Evolutionary conservation across 2,888 invertebrate species (phyloP).

Genomic region (Ennomos erosarius): DNA sequence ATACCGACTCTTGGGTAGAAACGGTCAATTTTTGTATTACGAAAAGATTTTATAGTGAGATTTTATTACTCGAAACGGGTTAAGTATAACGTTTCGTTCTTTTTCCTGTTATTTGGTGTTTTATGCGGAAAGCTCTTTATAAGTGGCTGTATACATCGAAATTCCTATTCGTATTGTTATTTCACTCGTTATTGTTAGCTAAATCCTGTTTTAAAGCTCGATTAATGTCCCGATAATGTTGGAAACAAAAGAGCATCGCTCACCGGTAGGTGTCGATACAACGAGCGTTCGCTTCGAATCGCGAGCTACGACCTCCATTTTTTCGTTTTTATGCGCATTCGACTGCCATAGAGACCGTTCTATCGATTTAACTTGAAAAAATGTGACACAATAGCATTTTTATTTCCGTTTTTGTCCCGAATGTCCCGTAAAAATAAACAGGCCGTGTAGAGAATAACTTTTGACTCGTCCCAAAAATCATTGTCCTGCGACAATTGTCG

Average conservation of each 20-base stretch:
- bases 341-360: constrained; percentile 48
- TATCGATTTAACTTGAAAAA: constrained; percentile 64
- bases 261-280: constrained; percentile 23
- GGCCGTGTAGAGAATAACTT: constrained; percentile 66
- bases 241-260: constrained; percentile 1
- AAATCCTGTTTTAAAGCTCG: background rate
- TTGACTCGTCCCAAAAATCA: constrained; percentile 78
- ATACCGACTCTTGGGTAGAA: constrained; percentile 58
- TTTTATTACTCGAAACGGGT: constrained; percentile 40
- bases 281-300: constrained; percentile 49
- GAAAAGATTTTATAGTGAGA: constrained; percentile 39
- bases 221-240: constrained; percentile 2
- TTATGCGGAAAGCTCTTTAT: constrained; percentile 32
- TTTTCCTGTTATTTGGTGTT: constrained; percentile 35
- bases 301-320: constrained; percentile 49
- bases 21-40: constrained; percentile 46
- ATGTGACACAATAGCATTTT: constrained; percentile 57
- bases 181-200: constrained; percentile 36
- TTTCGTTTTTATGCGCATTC: constrained; percentile 53
- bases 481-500: constrained; percentile 71
- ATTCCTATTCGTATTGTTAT: constrained; percentile 47
- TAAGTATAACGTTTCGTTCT: constrained; percentile 37
- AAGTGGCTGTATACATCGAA: constrained; percentile 33
- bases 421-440: constrained; percentile 70
- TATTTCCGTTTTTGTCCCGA: constrained; percentile 48